Percentiles rank a stretch among this genome's conserved stretches.
phyloP scores from a whole-genome alignment of 2,797 vertebrate genomes.

The Peromyscus aztecus region DNA sequence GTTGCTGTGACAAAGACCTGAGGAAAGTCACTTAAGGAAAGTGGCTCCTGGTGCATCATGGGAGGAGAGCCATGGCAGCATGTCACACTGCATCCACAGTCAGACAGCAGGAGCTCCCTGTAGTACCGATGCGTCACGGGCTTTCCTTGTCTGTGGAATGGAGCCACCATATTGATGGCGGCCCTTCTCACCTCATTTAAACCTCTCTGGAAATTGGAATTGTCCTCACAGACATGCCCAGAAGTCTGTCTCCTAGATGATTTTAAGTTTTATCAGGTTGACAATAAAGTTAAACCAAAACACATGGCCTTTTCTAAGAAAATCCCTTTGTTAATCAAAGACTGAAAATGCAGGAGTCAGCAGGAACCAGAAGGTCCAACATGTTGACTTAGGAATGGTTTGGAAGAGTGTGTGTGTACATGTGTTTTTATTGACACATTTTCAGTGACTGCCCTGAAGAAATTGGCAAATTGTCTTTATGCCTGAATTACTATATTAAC shows the following conservation, averaged over 20 bases:
- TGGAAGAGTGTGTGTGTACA: background rate
- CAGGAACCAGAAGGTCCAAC: background rate
- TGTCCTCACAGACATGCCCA: background rate
- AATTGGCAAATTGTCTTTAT: background rate
- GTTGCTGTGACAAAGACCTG: background rate
- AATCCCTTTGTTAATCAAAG: background rate
- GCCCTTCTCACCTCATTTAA: background rate
- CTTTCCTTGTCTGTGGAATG: background rate
- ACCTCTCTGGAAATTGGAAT: background rate
- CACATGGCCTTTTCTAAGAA: background rate
- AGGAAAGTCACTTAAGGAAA: background rate
- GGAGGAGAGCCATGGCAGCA: background rate
- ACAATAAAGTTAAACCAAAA: background rate
- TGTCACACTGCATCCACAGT: background rate
- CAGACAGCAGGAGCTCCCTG: background rate
- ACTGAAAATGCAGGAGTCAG: background rate
- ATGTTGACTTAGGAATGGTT: background rate
- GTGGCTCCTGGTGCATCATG: background rate
- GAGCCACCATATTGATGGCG: background rate
- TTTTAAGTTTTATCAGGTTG: background rate
- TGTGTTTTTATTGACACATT: background rate
- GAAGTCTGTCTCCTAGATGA: background rate
- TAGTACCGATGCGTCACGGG: fast-evolving
- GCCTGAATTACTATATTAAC: slow-evolving; percentile 13
- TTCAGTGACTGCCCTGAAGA: background rate